Evolutionary conservation across 2,797 vertebrate species (phyloP), one percentile per base, ranked within the genome.

Genomic region (Argyrosomus regius): DNA sequence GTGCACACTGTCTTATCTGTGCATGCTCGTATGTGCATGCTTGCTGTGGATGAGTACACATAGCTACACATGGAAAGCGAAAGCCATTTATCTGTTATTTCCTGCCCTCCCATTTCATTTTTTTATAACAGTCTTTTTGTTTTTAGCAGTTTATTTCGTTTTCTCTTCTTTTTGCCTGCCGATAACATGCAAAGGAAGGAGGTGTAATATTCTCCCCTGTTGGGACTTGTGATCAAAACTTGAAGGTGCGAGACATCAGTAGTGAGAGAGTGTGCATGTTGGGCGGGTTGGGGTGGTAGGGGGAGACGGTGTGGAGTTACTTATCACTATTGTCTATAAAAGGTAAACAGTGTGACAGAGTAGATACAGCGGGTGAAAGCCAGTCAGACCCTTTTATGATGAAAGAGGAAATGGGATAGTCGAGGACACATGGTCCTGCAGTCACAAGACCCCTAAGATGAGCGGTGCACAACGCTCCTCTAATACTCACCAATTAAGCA

Each of bases 401-500:
- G 89, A 89, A 91, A 90, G 89, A 87, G 90, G 97, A 97, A 98
- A 98, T 84, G 88, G 89, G 96, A 97, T 98, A 96, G 91, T 91
- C 72, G 89, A 91, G 94, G 93, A 96, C 96, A 96, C 96, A 97
- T 96, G 95, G 95, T 85, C 81, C 89, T n/a, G 43, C 85, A 92
- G 96, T 97, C 96, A 95, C 91, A 96, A 94, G 96, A 96, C 96
- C 95, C 92, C 93, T 87, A 91, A 95, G 94, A 95, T 94, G 95
- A 91, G 88, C 92, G 86, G 94, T 77, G 87, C 86, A 81, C 92
- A 90, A 88, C 92, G 88, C 92, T 78, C 88, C 92, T 94, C 93
- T 96, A 96, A 97, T 96, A 92, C 95, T 93, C 93, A 94, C 95
- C 96, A 96, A 96, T 97, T 97, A 97, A 95, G 96, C 92, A 93